Evolutionary conservation across 2,888 invertebrate genomes (phyloP).

Genomic region (Drosophila pegasa): DNA sequence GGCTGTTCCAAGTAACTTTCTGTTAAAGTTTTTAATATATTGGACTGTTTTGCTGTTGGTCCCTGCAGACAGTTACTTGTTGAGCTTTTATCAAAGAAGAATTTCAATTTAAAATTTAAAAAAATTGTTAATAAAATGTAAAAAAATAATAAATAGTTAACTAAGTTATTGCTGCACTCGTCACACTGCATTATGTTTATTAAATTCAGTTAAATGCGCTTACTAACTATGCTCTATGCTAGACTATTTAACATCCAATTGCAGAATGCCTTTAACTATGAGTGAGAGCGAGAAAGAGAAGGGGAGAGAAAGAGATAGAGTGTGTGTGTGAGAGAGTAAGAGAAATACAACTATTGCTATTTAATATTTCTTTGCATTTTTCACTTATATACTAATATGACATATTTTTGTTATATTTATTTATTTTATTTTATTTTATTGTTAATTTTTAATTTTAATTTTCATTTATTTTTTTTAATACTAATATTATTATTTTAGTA

Average conservation of each 20-base stretch:
- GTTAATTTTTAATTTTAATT: too few species aligned
- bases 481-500: conserved; percentile 40
- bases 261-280: conserved; percentile 71
- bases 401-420: conserved; percentile 31
- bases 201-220: conserved; percentile 70
- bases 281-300: conserved; percentile 28
- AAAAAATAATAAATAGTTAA: conserved; percentile 43
- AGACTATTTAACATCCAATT: conserved; percentile 54
- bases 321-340: not conserved
- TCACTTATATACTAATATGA: conserved; percentile 30
- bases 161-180: conserved; percentile 54
- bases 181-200: conserved; percentile 33
- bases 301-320: conserved; percentile 6
- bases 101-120: not conserved
- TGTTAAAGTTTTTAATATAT: conserved; percentile 18
- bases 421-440: not conserved
- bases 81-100: not conserved
- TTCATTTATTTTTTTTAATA: conserved; percentile 15
- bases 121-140: conserved; percentile 1
- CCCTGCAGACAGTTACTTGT: conserved; percentile 29
- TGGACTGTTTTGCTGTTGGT: conserved; percentile 53
- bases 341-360: conserved; percentile 28
- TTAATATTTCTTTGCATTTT: conserved; percentile 16
- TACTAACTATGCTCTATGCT: conserved; percentile 37
- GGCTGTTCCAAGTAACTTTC: conserved; percentile 4